Evolutionary conservation across 2,797 vertebrate genomes (phyloP).

Genomic region (Arctocebus calabarensis): DNA sequence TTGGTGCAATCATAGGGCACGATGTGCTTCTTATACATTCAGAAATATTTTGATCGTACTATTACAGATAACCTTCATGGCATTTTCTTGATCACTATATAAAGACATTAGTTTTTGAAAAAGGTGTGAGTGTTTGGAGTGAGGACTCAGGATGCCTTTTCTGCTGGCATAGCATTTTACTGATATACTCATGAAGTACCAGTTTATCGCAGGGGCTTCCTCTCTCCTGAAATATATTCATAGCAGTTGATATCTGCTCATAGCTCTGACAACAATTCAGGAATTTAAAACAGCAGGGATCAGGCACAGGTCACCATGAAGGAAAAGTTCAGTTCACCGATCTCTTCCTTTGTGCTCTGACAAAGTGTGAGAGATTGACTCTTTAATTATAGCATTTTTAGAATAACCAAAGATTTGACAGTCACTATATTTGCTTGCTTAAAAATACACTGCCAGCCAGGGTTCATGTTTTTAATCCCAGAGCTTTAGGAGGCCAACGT

Average conservation of each 20-base stretch:
- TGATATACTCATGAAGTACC: neutral
- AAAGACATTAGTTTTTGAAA: neutral
- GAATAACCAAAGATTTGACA: constrained; percentile 6
- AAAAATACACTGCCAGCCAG: neutral
- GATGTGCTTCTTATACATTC: too few relatives aligned
- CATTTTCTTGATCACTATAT: too few relatives aligned
- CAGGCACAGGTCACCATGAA: constrained; percentile 2
- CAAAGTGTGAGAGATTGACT: neutral
- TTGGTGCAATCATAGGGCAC: too few relatives aligned
- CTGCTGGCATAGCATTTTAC: neutral
- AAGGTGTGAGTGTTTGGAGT: neutral
- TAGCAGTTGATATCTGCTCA: constrained; percentile 54
- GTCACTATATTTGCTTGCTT: neutral
- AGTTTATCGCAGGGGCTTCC: neutral
- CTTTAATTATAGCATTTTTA: neutral
- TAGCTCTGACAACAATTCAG: constrained; percentile 15
- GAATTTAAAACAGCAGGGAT: constrained; percentile 38
- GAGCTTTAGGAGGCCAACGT: neutral
- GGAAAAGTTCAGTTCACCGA: neutral
- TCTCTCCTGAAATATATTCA: constrained; percentile 50
- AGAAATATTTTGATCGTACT: too few relatives aligned
- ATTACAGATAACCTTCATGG: too few relatives aligned
- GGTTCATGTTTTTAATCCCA: neutral
- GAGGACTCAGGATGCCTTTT: neutral
- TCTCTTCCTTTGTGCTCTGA: neutral